Percentiles rank a stretch among this genome's conserved stretches.
Evolutionary conservation across 2,888 invertebrate genomes (phyloP).

Genomic region (Phengaris alcon): DNA sequence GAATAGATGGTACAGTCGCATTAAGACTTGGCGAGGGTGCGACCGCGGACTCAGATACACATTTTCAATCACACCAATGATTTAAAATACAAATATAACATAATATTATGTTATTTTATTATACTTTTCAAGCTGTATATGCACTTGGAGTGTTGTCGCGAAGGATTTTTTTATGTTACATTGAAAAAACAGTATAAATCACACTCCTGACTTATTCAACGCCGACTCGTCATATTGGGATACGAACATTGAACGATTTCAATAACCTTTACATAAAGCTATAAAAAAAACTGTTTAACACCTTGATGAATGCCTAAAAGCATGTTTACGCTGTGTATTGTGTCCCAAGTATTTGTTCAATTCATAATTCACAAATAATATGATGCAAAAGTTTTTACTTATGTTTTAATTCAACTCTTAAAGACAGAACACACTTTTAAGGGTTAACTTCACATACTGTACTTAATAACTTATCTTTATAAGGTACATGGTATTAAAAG

Average conservation of each 20-base stretch:
- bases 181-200: not conserved
- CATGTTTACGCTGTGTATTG: too few species aligned
- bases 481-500: slow-evolving; percentile 41
- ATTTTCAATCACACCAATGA: too few species aligned
- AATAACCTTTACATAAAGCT: not conserved
- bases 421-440: not conserved
- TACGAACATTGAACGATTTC: not conserved
- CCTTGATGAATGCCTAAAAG: too few species aligned
- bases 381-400: too few species aligned
- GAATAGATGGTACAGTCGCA: too few species aligned
- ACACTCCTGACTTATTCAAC: not conserved
- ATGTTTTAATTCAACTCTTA: too few species aligned
- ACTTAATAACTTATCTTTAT: slow-evolving; percentile 40
- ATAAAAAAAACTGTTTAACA: not conserved
- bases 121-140: not conserved
- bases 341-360: too few species aligned
- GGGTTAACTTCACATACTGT: not conserved
- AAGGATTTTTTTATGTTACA: not conserved
- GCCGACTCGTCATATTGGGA: not conserved
- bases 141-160: not conserved
- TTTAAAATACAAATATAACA: too few species aligned
- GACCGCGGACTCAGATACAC: too few species aligned
- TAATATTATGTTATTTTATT: not conserved
- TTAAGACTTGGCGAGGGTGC: too few species aligned
- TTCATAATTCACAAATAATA: too few species aligned